Evolutionary conservation across 1,140 invertebrate species (phyloP).

Genomic region (Tetragonula clypearis): DNA sequence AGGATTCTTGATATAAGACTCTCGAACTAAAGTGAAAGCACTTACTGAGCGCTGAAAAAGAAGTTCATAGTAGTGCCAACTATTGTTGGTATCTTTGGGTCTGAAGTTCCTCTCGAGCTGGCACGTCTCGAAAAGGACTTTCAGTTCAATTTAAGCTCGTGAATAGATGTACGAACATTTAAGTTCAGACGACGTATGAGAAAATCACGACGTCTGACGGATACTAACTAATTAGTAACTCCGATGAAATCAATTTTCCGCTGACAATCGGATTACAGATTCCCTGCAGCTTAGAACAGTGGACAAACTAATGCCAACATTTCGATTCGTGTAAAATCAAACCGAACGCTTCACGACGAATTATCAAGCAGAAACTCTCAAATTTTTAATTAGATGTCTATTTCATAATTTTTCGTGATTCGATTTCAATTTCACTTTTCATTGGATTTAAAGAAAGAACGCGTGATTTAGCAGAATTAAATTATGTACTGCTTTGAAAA

Average conservation of each 20-base stretch:
- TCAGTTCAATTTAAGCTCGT: not conserved
- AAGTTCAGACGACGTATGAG: not conserved
- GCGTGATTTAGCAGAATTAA: not conserved
- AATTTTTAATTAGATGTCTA: not conserved
- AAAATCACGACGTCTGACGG: not conserved
- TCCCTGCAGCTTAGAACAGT: not conserved
- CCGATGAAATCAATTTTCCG: not conserved
- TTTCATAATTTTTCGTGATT: not conserved
- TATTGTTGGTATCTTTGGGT: not conserved
- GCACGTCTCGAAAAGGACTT: not conserved
- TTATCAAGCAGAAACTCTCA: not conserved
- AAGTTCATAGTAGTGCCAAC: slow-evolving; percentile 15
- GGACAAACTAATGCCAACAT: not conserved
- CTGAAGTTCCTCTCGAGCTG: not conserved
- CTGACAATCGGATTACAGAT: not conserved
- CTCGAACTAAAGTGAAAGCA: slow-evolving; percentile 5
- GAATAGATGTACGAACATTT: not conserved
- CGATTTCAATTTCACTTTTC: not conserved
- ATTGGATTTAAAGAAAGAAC: not conserved
- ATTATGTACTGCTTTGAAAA: not conserved
- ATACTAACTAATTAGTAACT: not conserved
- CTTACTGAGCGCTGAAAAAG: not conserved
- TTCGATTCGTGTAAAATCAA: not conserved
- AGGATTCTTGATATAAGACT: not conserved
- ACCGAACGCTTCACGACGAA: not conserved